Conservation (phyloP, 1,140 invertebrate species). For the Gonioctena quinquepunctata region DNA sequence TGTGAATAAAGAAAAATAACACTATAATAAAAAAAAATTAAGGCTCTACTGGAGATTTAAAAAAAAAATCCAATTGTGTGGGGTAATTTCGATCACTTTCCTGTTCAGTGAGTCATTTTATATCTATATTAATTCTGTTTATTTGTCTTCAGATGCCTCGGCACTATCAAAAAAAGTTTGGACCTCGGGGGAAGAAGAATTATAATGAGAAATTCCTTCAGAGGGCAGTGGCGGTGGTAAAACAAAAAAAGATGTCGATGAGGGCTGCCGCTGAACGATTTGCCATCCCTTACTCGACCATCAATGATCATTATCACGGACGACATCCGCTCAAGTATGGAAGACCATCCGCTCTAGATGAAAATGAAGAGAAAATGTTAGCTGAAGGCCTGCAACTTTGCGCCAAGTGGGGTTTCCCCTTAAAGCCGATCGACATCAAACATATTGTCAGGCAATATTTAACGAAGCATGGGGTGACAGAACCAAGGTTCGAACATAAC, state of each 20-base stretch:
- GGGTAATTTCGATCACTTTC: neutral
- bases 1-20: no score
- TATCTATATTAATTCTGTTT: slow-evolving; percentile 3
- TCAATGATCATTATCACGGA: slow-evolving; percentile 8
- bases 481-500: slow-evolving; percentile 44
- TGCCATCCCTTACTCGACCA: neutral
- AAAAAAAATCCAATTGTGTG: no score
- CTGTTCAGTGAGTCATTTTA: neutral
- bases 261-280: neutral
- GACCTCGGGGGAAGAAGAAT: neutral
- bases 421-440: slow-evolving; percentile 18
- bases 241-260: neutral
- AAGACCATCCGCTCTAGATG: slow-evolving; percentile 8
- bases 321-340: slow-evolving; percentile 1
- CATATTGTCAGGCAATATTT: slow-evolving; percentile 19
- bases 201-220: neutral
- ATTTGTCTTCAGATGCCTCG: neutral
- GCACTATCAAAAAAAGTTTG: neutral
- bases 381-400: slow-evolving; percentile 2
- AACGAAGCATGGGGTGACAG: slow-evolving; percentile 24
- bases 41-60: no score
- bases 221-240: slow-evolving; percentile 1
- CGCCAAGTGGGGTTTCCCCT: slow-evolving; percentile 25
- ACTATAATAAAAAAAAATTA: no score
- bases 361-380: neutral